phyloP scores from a whole-genome alignment of 2,888 invertebrate genomes.

The Lasioglossum zephyrum region DNA sequence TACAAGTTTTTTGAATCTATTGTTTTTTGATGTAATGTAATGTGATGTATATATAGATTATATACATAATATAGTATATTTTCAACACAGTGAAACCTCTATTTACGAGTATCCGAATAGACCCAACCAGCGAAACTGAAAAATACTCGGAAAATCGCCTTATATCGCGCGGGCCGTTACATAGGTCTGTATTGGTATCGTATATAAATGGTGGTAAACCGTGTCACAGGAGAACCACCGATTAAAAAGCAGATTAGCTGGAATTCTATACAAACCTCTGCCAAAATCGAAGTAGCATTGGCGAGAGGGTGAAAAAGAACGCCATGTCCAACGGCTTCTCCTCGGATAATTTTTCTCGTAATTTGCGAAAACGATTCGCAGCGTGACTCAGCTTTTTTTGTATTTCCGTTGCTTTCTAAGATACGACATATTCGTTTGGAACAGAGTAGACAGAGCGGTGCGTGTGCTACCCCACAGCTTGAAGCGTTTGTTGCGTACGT shows the following conservation, averaged over 20 bases:
- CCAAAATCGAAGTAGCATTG: constrained; percentile 45
- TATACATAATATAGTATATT: constrained; percentile 24
- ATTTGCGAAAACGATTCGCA: constrained; percentile 40
- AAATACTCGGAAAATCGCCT: constrained; percentile 55
- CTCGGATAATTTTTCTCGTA: constrained; percentile 32
- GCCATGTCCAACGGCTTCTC: constrained; percentile 28
- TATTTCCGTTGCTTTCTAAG: constrained; percentile 77
- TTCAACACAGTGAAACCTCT: constrained; percentile 45
- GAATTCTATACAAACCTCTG: constrained; percentile 47
- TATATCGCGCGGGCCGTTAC: constrained; percentile 64
- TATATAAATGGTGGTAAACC: constrained; percentile 52
- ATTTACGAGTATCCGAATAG: constrained; percentile 45
- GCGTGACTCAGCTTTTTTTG: constrained; percentile 77
- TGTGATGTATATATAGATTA: constrained; percentile 18
- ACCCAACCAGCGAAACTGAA: constrained; percentile 48
- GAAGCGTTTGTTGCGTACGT: constrained; percentile 81
- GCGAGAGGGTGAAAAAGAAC: constrained; percentile 39
- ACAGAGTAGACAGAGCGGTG: constrained; percentile 78
- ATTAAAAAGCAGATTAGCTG: constrained; percentile 57
- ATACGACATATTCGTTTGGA: constrained; percentile 76
- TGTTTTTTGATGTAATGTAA: constrained; percentile 17
- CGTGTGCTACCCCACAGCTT: constrained; percentile 79
- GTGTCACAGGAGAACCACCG: constrained; percentile 57
- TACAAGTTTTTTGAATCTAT: constrained; percentile 29
- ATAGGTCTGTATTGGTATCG: constrained; percentile 54